These are phyloP conservation scores for Abrostola triplasia DNA, from an alignment of 2,888 invertebrate species.

Conservation along the genomic window DNA sequence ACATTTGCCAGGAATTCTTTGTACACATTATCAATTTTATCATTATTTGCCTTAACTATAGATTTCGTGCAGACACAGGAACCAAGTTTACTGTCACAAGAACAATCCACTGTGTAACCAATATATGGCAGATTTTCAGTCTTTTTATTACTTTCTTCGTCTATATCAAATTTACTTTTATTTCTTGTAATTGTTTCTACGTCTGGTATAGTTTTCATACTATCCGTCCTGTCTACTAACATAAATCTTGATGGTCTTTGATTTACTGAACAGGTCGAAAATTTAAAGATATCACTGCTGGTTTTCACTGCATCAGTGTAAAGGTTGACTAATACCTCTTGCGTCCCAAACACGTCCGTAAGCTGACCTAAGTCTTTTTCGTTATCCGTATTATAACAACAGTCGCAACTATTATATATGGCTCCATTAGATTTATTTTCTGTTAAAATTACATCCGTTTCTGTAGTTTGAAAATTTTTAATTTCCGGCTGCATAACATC, in stretches of 20 bases:
- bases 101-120: slow-evolving; percentile 74
- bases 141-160: background rate
- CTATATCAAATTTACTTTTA: slow-evolving; percentile 2
- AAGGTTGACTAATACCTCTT: slow-evolving; percentile 48
- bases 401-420: slow-evolving; percentile 54
- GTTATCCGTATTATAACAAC: slow-evolving; percentile 32
- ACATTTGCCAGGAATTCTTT: slow-evolving; percentile 57
- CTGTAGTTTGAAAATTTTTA: slow-evolving; percentile 52
- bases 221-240: background rate
- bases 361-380: slow-evolving; percentile 9
- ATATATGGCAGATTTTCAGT: slow-evolving; percentile 59
- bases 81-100: slow-evolving; percentile 67
- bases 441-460: slow-evolving; percentile 38
- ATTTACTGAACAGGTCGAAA: too few relatives aligned
- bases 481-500: slow-evolving; percentile 52
- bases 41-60: slow-evolving; percentile 55
- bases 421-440: slow-evolving; percentile 44
- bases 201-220: slow-evolving; percentile 14
- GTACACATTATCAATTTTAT: slow-evolving; percentile 65
- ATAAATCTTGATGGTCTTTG: background rate
- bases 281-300: slow-evolving; percentile 5
- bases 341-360: slow-evolving; percentile 35
- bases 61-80: slow-evolving; percentile 72
- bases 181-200: slow-evolving; percentile 1
- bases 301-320: slow-evolving; percentile 33